Evolutionary conservation across 1,140 invertebrate species (phyloP), one percentile per base, ranked within the genome.

Genomic region (Euwallacea fornicatus): DNA sequence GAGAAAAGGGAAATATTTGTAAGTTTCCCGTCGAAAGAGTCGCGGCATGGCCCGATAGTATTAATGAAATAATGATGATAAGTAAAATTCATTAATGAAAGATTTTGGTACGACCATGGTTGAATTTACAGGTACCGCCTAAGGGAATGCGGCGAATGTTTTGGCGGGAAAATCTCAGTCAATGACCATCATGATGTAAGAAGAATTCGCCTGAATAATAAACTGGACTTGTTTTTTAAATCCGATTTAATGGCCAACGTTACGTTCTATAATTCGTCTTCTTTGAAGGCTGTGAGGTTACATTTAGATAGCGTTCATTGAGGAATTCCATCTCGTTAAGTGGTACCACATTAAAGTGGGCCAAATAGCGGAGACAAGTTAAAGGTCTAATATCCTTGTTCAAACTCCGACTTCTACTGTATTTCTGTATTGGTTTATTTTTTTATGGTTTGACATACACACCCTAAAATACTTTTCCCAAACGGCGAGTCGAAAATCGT

Each of bases 101-200:
- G 21, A 66, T 66, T 65, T 55, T 21, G 42, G 69, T 42, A 71
- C 69, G 69, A 46, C 63, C 46, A 60, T 71, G 69, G 15, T 65
- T 15, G 43, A 71, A 46, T 42, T 64, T 71, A 70, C 69, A 71
- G 69, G 69, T 71, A 71, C 63, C 47, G 69, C 69, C 69, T 71
- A 16, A 71, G 69, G 69, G 55, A 71, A 71, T 71, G 69, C 63
- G 56, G 62, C 44, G 50, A 33, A 55, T 69, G 55, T 71, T 71
- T 71, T 71, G 69, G 69, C 69, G 69, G 69, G 69, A 71, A 71
- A 71, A 71, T 71, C 69, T 71, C 62, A 66, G 62, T 71, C 69
- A 71, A 71, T 71, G 69, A 66, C 69, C 69, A 66, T 66, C 62
- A 66, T 71, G 69, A 71, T 71, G 69, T 71, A 71, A 71, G 69